Evolutionary conservation across 2,113 vertebrate genomes (phyloP), one percentile per base, ranked within the genome.

Genomic region (Ornithorhynchus anatinus): DNA sequence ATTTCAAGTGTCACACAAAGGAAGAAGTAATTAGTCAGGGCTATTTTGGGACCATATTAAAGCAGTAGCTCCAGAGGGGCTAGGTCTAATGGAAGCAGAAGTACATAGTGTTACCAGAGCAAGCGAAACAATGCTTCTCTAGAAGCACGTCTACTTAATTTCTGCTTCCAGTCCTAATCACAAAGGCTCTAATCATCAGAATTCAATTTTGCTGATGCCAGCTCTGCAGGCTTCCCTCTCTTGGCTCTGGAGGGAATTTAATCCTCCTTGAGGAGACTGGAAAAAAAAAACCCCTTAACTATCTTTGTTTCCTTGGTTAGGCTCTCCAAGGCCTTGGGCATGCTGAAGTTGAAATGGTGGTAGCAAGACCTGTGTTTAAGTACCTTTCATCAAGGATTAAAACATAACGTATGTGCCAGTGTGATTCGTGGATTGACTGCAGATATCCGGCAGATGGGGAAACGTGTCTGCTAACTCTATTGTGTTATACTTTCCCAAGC

Each of bases 81-180:
- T 84, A 29, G 29, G 27, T 31, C 66, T 85, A 73, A 67, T 36
- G 67, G 45, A 68, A 38, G 48, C 23, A 67, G 50, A 77, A 72
- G 35, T 29, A 72, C 33, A 54, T 14, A 29, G 75, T 70, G 69
- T 79, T 88, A 81, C 84, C 74, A 65, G 62, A 81, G 72, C 66
- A 81, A 69, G 64, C 37, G 72, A 82, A 72, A 75, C 3, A 25
- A 16, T 48, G 74, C 81, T 86, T 86, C 82, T 67, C 72, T 36
- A 27, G 69, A 70, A 79, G 62, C 77, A 59, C 9, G 31, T 70
- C 43, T 51, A 44, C 56, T n/a, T 83, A 62, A 79, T 83, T 86
- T 65, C 57, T 79, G 58, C 53, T 75, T 56, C 31, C 44, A 48
- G 52, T 35, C 63, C 45, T 62, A 73, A 52, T 68, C 12, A 33